Percentiles rank a stretch among this genome's conserved stretches.
These are phyloP conservation scores for Gorsachius magnificus DNA, from an alignment of 2,797 vertebrate species.

Conservation along the genomic window DNA sequence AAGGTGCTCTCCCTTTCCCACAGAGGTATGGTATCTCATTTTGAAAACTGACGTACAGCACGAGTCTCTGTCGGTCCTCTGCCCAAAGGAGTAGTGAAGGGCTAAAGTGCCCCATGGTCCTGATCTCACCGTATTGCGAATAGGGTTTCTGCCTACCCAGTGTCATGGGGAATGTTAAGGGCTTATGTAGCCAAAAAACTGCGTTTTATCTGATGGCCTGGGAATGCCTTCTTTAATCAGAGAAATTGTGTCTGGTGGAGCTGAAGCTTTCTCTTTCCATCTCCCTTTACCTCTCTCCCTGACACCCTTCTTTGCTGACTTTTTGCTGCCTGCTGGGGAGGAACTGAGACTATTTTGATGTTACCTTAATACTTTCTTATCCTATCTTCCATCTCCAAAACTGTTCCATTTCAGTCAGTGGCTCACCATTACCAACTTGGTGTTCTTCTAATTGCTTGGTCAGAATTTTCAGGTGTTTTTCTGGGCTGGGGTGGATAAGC, in stretches of 20 bases:
- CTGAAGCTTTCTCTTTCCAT: neutral
- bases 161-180: neutral
- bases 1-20: neutral
- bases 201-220: neutral
- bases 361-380: neutral
- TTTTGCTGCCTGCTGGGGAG: neutral
- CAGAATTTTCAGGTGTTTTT: neutral
- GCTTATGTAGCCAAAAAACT: neutral
- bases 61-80: neutral
- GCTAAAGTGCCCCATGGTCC: neutral
- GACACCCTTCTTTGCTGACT: neutral
- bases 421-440: neutral
- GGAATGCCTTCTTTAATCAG: neutral
- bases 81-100: neutral
- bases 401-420: neutral
- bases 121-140: neutral
- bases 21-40: neutral
- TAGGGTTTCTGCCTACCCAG: neutral
- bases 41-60: neutral
- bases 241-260: neutral
- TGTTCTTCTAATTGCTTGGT: neutral
- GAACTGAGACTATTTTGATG: neutral
- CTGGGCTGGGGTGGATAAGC: neutral
- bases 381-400: neutral
- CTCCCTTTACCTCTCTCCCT: neutral